Base-by-base conservation (phyloP, 2,797 vertebrate species). In the Oryzias dopingdopingensis region DNA sequence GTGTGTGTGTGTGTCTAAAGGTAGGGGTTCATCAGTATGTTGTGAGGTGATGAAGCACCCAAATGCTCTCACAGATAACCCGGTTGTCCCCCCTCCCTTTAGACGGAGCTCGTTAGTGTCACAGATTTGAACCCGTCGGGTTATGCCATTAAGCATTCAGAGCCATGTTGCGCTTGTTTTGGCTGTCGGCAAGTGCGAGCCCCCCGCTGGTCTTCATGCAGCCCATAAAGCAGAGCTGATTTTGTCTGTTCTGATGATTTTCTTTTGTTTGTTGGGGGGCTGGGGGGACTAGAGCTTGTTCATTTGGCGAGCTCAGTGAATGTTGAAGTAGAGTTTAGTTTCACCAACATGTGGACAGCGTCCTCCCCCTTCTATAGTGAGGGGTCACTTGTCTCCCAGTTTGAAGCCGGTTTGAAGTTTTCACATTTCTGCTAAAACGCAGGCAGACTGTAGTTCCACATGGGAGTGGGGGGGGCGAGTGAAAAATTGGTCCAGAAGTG, bases 111-210 rank as follows among this genome's bases (percentile, higher is more conserved):
- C 85, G 91, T 93, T 92, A 92, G 91, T 92, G 93, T 95, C 93
- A 94, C 93, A 96, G 95, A 95, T 95, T 96, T 96, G 83, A 94
- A 94, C 94, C 94, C 92, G 92, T 93, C 91, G 91, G 91, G 94
- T 95, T 93, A 79, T 92, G 92, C 87, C 88, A 95, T 98, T 95
- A 96, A 93, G 84, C 94, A 97, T 97, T 95, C 94, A 96, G 95
- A 97, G 95, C 90, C 86, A 94, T 72, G 92, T 92, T 92, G 92
- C 93, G 92, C 92, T 92, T 91, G 85, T 90, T 92, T 92, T 91
- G 92, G 89, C 90, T 90, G 89, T 76, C 81, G 82, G 83, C 64
- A 49, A 83, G 80, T 89, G 92, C 93, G 88, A 89, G 88, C 90
- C 90, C 92, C 93, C 90, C 81, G 92, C 93, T 91, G 93, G 90